Base-by-base conservation (phyloP, 2,888 invertebrate genomes). In the Nasonia oneida region DNA sequence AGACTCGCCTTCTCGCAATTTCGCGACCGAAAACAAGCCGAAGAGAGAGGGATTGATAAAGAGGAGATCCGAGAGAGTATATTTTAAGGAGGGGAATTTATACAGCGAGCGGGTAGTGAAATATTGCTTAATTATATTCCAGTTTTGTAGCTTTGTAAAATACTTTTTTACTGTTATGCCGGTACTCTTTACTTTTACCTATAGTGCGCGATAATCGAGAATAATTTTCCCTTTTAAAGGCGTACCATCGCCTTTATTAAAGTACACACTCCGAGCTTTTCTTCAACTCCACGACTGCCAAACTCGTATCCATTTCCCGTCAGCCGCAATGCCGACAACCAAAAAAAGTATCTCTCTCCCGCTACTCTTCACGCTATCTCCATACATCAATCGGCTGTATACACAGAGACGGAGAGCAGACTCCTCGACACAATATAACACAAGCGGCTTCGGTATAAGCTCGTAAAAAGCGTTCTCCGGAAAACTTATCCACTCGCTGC, bases 401-500 rank as follows among this genome's bases (percentile, higher is more conserved):
- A 10, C 6, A 57, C 61, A 61, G 15, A 53, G 15, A 4, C 18
- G 15, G 15, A n/a, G n/a, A 8, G 1, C n/a, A n/a, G 47, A 47
- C 47, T 47, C n/a, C 2, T n/a, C 2, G 57, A 61, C 57, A 23
- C 23, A 23, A 23, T 61, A n/a, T n/a, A 29, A 57, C n/a, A 61
- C 57, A 61, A 61, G 57, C 57, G 6, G 18, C 53, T 18, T 61
- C 23, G 6, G 57, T 64, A 23, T 23, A 23, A 23, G 23, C 18
- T 29, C 67, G 14, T 29, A 67, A 67, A 67, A 67, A 67, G 29
- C 29, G 33, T 29, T 50, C 39, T 73, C 73, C 73, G 73, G 73
- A 73, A 73, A 73, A 73, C 10, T 42, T 73, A 47, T 29, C 57
- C 57, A 61, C 57, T 61, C 57, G 23, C n/a, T 61, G 57, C n/a